These are phyloP conservation scores for Entelurus aequoreus DNA, from an alignment of 2,113 vertebrate species.

Conservation along the genomic window DNA sequence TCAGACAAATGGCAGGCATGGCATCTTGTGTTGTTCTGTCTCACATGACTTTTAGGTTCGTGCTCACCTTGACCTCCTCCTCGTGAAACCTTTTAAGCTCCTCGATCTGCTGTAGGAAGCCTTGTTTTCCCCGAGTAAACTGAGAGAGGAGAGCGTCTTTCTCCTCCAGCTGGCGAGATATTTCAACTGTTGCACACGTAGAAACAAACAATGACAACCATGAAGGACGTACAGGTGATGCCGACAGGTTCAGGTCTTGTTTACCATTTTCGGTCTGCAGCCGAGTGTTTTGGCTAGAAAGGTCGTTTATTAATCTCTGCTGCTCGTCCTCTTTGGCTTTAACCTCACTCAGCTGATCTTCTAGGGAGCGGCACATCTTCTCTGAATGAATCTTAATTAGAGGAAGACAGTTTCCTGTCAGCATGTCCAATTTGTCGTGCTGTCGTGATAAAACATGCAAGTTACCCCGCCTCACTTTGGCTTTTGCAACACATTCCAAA, in stretches of 20 bases:
- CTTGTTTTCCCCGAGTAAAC: slow-evolving; percentile 51
- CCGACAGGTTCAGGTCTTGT: neutral
- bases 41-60: rapidly evolving
- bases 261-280: slow-evolving; percentile 59
- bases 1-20: neutral
- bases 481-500: slow-evolving; percentile 61
- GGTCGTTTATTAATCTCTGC: slow-evolving; percentile 40
- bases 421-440: neutral
- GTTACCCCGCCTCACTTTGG: slow-evolving; percentile 63
- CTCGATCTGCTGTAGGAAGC: slow-evolving; percentile 44
- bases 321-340: slow-evolving; percentile 53
- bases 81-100: slow-evolving; percentile 57
- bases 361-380: slow-evolving; percentile 55
- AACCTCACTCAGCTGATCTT: slow-evolving; percentile 56
- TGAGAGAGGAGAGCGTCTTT: slow-evolving; percentile 53
- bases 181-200: slow-evolving; percentile 36
- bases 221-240: neutral
- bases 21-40: neutral
- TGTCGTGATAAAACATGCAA: neutral
- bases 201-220: slow-evolving; percentile 15
- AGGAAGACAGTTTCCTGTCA: neutral
- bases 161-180: slow-evolving; percentile 54
- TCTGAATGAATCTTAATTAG: slow-evolving; percentile 50
- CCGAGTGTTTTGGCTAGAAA: slow-evolving; percentile 48
- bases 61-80: slow-evolving; percentile 54